Evolutionary conservation across 2,113 vertebrate species (phyloP).

Genomic region (Peucedramus taeniatus): DNA sequence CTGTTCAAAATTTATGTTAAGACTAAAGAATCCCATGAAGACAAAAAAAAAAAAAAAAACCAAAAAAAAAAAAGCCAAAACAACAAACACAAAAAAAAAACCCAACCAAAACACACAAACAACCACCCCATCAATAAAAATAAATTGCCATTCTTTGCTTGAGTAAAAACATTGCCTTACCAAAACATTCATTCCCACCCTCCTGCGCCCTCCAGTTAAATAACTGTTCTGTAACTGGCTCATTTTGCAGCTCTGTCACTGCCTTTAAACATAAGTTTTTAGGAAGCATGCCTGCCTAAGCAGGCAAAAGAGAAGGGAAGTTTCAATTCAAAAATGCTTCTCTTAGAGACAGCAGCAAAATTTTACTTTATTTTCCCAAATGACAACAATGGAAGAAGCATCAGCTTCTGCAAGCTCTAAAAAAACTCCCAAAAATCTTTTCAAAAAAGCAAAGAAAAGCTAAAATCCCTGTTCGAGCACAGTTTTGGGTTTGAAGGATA

Average conservation of each 20-base stretch:
- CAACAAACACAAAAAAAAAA: background rate
- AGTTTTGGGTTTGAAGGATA: background rate
- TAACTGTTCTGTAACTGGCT: background rate
- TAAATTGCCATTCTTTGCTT: background rate
- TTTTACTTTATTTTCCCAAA: background rate
- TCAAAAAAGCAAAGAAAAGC: background rate
- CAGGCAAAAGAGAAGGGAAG: background rate
- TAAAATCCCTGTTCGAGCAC: background rate
- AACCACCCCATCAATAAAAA: background rate
- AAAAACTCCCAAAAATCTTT: background rate
- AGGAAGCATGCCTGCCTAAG: background rate
- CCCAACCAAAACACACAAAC: background rate
- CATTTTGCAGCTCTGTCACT: background rate
- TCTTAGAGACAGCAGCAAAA: background rate
- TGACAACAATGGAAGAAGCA: background rate
- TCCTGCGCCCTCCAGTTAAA: rapidly evolving
- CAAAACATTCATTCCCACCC: background rate
- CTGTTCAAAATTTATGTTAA: background rate
- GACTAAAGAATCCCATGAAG: background rate
- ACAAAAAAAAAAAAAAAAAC: background rate
- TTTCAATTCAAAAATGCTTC: background rate
- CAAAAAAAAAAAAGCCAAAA: background rate
- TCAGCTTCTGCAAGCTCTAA: background rate
- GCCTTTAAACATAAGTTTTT: background rate
- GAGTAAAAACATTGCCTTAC: background rate